phyloP scores from a whole-genome alignment of 2,113 vertebrate species.

The Crypturellus undulatus region DNA sequence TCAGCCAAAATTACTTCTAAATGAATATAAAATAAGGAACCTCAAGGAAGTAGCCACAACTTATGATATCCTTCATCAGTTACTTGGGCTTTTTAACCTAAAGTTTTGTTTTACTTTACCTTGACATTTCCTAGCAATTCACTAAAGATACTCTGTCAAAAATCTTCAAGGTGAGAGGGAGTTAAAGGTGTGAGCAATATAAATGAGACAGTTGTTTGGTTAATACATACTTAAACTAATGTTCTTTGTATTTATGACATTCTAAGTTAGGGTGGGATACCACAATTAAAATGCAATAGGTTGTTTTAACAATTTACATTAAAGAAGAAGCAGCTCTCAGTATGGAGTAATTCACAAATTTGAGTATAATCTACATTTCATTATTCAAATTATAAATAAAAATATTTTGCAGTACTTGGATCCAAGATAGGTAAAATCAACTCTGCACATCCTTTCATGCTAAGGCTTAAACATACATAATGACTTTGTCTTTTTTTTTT shows the following conservation, averaged over 20 bases:
- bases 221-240: neutral
- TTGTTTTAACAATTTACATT: neutral
- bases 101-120: conserved; percentile 42
- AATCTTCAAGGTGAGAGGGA: neutral
- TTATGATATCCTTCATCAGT: conserved; percentile 14
- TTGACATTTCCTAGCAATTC: neutral
- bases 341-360: neutral
- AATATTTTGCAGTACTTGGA: neutral
- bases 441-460: neutral
- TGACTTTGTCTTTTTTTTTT: neutral
- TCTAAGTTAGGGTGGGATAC: neutral
- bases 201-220: neutral
- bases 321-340: neutral
- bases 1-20: conserved; percentile 7
- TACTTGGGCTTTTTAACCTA: neutral
- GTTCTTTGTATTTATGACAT: neutral
- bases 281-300: neutral
- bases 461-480: neutral
- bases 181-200: neutral
- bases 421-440: neutral
- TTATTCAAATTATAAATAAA: neutral
- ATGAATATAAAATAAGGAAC: conserved; percentile 11
- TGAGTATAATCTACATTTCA: neutral
- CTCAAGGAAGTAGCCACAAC: neutral
- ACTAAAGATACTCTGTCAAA: neutral